Conservation (phyloP, 37 sponge, comb jelly and placozoan species). For the Diacarnus erythraeanus region DNA sequence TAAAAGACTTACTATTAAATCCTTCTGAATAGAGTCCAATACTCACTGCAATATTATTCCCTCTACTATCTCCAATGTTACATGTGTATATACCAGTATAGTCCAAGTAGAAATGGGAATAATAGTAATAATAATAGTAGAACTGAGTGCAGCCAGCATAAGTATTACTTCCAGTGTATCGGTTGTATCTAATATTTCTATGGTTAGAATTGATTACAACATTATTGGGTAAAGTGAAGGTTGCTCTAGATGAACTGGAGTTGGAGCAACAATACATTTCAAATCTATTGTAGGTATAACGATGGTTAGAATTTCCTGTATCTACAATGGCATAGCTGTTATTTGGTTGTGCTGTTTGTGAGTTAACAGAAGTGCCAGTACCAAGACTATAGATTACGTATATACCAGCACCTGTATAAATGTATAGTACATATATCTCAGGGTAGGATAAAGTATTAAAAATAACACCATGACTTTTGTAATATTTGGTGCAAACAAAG, state of each 20-base stretch:
- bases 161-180: not conserved
- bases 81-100: slow-evolving; percentile 7
- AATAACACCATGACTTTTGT: no score
- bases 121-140: not conserved
- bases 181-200: not conserved
- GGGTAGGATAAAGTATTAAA: no score
- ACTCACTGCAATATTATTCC: no score
- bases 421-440: no score
- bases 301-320: not conserved
- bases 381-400: not conserved
- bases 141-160: not conserved
- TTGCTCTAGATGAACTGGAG: not conserved
- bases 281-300: not conserved
- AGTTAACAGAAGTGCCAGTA: not conserved
- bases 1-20: no score
- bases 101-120: no score
- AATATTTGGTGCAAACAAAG: no score
- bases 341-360: not conserved
- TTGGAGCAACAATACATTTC: not conserved
- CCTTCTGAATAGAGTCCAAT: no score
- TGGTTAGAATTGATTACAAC: no score
- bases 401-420: not conserved
- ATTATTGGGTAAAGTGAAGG: not conserved
- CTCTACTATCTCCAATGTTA: not conserved
- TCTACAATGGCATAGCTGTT: not conserved